Percentiles rank a stretch among this genome's conserved stretches.
These are phyloP conservation scores for Beroe forskalii DNA, from an alignment of 37 sponge, comb jelly and placozoan species.

Conservation along the genomic window DNA sequence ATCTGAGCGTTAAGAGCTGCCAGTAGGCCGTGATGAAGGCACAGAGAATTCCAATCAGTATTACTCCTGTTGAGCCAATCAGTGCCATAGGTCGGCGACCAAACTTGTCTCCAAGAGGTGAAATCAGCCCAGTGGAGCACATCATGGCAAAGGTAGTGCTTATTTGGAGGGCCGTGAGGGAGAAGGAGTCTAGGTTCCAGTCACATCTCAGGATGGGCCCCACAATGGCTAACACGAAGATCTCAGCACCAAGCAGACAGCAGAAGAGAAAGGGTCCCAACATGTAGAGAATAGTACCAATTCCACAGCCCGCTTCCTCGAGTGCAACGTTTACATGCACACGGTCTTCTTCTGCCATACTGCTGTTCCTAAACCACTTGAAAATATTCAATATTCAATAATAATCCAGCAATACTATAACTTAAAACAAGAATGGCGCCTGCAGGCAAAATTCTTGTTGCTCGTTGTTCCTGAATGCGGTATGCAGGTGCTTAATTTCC, in stretches of 20 bases:
- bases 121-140: not conserved
- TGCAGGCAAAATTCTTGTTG: too few species aligned
- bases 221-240: not conserved
- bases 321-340: too few species aligned
- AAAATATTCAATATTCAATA: too few species aligned
- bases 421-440: too few species aligned
- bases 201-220: not conserved
- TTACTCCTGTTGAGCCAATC: not conserved
- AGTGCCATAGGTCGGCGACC: not conserved
- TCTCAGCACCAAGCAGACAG: not conserved
- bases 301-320: not conserved
- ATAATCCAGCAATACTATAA: too few species aligned
- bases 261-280: not conserved
- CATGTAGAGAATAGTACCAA: not conserved
- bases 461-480: too few species aligned
- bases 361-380: too few species aligned
- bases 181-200: not conserved
- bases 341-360: too few species aligned
- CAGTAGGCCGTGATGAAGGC: not conserved
- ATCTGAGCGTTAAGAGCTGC: not conserved
- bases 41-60: not conserved
- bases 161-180: not conserved
- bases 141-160: not conserved
- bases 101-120: not conserved
- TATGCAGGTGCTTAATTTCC: too few species aligned